These are phyloP conservation scores for Sebastes minor DNA, from an alignment of 2,797 vertebrate genomes.

Conservation along the genomic window DNA sequence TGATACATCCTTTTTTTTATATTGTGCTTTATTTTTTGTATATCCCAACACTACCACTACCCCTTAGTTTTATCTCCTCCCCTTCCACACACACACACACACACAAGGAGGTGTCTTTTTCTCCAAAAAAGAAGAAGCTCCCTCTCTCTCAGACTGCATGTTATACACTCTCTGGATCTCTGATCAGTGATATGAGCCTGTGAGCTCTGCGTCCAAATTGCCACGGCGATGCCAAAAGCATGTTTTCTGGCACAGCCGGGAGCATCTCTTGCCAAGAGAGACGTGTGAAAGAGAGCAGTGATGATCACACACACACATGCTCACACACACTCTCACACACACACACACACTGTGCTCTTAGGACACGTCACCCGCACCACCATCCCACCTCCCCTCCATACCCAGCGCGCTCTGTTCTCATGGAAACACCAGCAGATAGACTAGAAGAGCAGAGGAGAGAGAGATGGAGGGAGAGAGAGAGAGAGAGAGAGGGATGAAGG, in stretches of 20 bases:
- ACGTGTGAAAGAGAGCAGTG: slow-evolving; percentile 67
- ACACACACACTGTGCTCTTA: slow-evolving; percentile 53
- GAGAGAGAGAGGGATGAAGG: slow-evolving; percentile 32
- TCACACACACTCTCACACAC: neutral
- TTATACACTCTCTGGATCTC: slow-evolving; percentile 40
- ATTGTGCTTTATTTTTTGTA: slow-evolving; percentile 16
- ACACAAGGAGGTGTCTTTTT: slow-evolving; percentile 11
- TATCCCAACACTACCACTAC: neutral
- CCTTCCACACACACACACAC: neutral
- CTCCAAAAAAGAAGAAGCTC: neutral
- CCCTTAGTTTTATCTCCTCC: neutral
- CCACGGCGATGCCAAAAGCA: slow-evolving; percentile 55
- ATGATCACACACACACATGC: slow-evolving; percentile 20
- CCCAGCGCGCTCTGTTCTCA: slow-evolving; percentile 81
- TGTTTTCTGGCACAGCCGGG: slow-evolving; percentile 65
- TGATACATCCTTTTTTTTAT: slow-evolving; percentile 15
- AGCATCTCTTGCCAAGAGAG: slow-evolving; percentile 42
- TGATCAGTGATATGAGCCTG: slow-evolving; percentile 39
- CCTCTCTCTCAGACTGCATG: slow-evolving; percentile 35
- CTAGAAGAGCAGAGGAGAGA: slow-evolving; percentile 70
- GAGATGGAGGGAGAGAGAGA: slow-evolving; percentile 17
- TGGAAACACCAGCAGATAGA: slow-evolving; percentile 83
- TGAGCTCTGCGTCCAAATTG: slow-evolving; percentile 48
- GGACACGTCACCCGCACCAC: slow-evolving; percentile 69
- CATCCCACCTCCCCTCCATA: slow-evolving; percentile 44